Conservation (phyloP, 2,113 vertebrate genomes). For the Takifugu bimaculatus region DNA sequence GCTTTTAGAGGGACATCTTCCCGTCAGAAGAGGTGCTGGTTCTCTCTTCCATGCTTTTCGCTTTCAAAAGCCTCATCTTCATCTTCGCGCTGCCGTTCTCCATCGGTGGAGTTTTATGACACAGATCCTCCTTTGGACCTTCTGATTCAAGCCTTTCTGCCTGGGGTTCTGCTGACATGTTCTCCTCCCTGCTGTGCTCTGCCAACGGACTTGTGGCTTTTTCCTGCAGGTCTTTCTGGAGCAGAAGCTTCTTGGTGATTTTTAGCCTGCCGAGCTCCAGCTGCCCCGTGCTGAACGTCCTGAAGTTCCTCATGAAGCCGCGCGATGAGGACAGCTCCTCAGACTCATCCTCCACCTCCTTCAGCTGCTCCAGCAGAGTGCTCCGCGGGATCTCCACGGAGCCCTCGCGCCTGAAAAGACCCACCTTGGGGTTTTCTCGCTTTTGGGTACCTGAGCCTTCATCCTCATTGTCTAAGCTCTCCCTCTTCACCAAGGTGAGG, state of each 20-base stretch:
- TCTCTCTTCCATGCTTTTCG: conserved; percentile 62
- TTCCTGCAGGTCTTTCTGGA: conserved; percentile 34
- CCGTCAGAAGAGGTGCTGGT: neutral
- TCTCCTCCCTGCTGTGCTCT: conserved; percentile 7
- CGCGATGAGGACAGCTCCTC: conserved; percentile 57
- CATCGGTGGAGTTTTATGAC: neutral
- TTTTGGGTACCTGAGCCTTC: conserved; percentile 15
- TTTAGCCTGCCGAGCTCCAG: conserved; percentile 84
- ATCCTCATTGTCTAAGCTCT: conserved; percentile 69
- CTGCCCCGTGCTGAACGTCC: conserved; percentile 90
- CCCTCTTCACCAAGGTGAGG: conserved; percentile 90
- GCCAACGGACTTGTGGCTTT: conserved; percentile 15
- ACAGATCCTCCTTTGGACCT: neutral
- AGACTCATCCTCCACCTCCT: conserved; percentile 72
- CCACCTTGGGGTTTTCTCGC: conserved; percentile 48
- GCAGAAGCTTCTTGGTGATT: conserved; percentile 50
- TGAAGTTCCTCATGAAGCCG: conserved; percentile 77
- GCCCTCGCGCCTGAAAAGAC: conserved; percentile 50
- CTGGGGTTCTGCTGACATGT: neutral
- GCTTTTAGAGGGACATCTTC: conserved; percentile 24
- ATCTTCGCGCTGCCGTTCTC: conserved; percentile 10
- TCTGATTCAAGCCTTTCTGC: conserved; percentile 9
- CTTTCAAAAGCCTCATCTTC: conserved; percentile 55
- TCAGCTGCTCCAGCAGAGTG: conserved; percentile 70
- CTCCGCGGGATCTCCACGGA: conserved; percentile 52